Conservation (phyloP, 2,888 invertebrate species). For the Chironomus riparius region DNA sequence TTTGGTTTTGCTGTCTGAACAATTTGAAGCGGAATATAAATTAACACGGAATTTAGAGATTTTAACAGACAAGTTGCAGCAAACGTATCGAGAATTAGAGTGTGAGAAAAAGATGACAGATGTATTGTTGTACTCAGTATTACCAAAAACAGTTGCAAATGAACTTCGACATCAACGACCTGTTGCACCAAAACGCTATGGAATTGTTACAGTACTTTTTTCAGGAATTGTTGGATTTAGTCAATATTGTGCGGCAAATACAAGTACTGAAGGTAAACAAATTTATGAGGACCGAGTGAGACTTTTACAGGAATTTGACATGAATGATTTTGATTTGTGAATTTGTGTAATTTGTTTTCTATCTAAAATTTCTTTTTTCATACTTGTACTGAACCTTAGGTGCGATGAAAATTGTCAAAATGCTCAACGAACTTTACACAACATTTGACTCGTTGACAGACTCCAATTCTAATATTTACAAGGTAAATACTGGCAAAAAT, state of each 20-base stretch:
- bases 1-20: constrained; percentile 89
- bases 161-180: constrained; percentile 86
- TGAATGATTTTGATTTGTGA: no score
- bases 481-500: constrained; percentile 49
- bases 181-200: constrained; percentile 80
- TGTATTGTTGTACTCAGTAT: constrained; percentile 84
- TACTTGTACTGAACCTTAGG: constrained; percentile 42
- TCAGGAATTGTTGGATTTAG: constrained; percentile 90
- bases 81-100: constrained; percentile 86
- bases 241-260: constrained; percentile 80
- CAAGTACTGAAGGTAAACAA: constrained; percentile 64
- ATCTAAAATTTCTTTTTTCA: no score
- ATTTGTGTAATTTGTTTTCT: no score
- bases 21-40: constrained; percentile 95
- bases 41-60: constrained; percentile 87
- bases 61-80: constrained; percentile 88
- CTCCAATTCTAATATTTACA: constrained; percentile 90
- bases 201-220: constrained; percentile 85
- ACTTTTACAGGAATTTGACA: no score
- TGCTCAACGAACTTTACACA: constrained; percentile 88
- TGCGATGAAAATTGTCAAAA: constrained; percentile 91
- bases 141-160: constrained; percentile 90
- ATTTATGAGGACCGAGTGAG: no score
- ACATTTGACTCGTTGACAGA: constrained; percentile 90
- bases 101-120: constrained; percentile 94